Base-by-base conservation (phyloP, 2,113 vertebrate species). In the Neodontobutis hainanensis region DNA sequence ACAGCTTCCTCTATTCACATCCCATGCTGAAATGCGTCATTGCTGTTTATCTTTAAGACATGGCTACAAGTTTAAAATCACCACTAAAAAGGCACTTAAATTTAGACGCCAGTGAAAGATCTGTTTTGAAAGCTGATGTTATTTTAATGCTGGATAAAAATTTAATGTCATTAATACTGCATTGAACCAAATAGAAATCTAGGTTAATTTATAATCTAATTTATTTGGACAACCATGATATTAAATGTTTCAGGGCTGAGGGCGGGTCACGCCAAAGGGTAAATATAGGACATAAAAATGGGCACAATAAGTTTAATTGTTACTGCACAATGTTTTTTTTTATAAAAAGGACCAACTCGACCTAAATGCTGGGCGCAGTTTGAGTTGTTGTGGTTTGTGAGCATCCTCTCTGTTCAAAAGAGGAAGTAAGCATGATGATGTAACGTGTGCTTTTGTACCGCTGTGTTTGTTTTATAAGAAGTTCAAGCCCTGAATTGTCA, bases 261-360 rank as follows among this genome's bases (percentile, higher is more conserved):
- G n/a, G 6, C 40, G 42, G 46, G 51, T 43, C 47, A 34, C 56
- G 57, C 11, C 47, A 45, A 14, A 5, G 15, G 58, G 27, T 57
- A 45, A 65, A n/a, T 55, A 7, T 34, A 68, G 61, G 68, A 77
- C 32, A 47, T 38, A 43, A 16, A 60, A 16, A 55, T 55, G 63
- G 75, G 61, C 80, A 85, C 80, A 82, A 47, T 42, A 48, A 67
- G 52, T 70, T 6, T 43, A 75, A 75, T 81, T 10, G 60, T 43
- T 64, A 75, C 78, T 77, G 90, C 84, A 89, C 86, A 89, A 80
- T 78, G 53, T 80, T 59, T 69, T 68, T 27, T 27, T 27, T 27
- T 27, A 79, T 59, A 67, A 67, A 11, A 45, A 71, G 83, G 88
- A 91, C 83, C 78, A 90, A 85, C 14, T 81, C 51, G 57, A 40